phyloP scores from a whole-genome alignment of 2,888 invertebrate species.

The Drosophila leonis region DNA sequence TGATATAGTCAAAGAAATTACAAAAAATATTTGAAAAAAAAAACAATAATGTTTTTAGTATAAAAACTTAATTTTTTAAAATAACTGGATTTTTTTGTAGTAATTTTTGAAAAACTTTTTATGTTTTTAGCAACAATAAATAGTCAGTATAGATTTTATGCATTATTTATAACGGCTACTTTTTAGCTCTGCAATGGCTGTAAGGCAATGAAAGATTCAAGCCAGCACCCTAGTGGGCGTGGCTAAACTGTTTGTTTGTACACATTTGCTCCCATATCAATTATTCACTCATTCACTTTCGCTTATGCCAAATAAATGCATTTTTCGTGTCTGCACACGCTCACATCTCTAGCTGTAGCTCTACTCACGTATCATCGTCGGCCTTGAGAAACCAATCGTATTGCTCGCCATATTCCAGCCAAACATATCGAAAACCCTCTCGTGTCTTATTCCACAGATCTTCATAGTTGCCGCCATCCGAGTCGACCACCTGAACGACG shows the following conservation, averaged over 20 bases:
- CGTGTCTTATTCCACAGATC: slow-evolving; percentile 98
- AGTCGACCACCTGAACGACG: slow-evolving; percentile 91
- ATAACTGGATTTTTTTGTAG: too few species aligned
- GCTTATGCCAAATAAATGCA: background rate
- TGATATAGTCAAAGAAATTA: too few species aligned
- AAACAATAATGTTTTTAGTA: too few species aligned
- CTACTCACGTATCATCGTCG: slow-evolving; percentile 98
- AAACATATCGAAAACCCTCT: slow-evolving; percentile 94
- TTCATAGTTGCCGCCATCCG: slow-evolving; percentile 90
- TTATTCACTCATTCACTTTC: background rate
- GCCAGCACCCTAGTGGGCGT: too few species aligned
- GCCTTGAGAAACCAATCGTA: slow-evolving; percentile 99
- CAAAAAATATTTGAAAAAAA: too few species aligned
- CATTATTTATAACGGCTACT: background rate
- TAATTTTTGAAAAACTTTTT: too few species aligned
- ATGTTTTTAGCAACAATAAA: too few species aligned
- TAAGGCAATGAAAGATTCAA: background rate
- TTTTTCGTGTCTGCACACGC: background rate
- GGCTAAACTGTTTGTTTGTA: background rate
- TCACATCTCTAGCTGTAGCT: background rate
- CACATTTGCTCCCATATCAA: background rate
- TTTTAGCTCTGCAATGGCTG: background rate
- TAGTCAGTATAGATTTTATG: too few species aligned
- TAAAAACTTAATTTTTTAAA: too few species aligned
- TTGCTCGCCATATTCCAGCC: slow-evolving; percentile 91